Evolutionary conservation across 2,797 vertebrate genomes (phyloP), one percentile per base, ranked within the genome.

Genomic region (Melanotaenia trifasciata): DNA sequence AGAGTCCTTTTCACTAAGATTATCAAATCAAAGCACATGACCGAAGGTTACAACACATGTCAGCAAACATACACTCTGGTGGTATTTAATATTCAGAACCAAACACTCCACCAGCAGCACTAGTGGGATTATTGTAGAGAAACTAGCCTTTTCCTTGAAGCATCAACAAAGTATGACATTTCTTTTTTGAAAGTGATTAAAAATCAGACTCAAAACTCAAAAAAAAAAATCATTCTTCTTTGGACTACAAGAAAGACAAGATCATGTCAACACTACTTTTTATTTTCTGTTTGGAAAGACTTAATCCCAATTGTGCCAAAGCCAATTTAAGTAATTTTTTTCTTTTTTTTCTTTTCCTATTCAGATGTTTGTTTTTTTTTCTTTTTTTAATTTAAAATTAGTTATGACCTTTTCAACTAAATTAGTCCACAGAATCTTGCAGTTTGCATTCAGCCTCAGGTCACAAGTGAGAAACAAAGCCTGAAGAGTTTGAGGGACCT

Each of bases 391-490:
- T n/a, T 59, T 33, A 38, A 13, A 28, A 9, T 74, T 80, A 45
- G 78, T 85, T 78, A 66, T 79, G 45, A 78, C 16, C 35, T 32
- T 77, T 70, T 12, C 2, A 66, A 62, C 30, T 69, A 69, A 89
- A 80, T 74, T 43, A 79, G 35, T 59, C 72, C 14, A 72, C 73
- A 75, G 64, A 78, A 32, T n/a, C 11, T n/a, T 77, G 54, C n/a
- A 35, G n/a, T 38, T 57, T 67, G 18, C 20, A 40, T 78, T 79
- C 33, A 67, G 53, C 72, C 61, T 50, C 13, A 8, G 56, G 73
- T 58, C 69, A 56, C 51, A 33, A 62, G 36, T 16, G 11, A 54
- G 58, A 84, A 82, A 84, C 60, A 47, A 79, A 70, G 30, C 73
- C 71, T 4, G 6, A 35, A 67, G 58, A 80, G 70, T 22, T 32